These are phyloP conservation scores for Rhinella marina DNA, from an alignment of 2,797 vertebrate genomes.

Conservation along the genomic window DNA sequence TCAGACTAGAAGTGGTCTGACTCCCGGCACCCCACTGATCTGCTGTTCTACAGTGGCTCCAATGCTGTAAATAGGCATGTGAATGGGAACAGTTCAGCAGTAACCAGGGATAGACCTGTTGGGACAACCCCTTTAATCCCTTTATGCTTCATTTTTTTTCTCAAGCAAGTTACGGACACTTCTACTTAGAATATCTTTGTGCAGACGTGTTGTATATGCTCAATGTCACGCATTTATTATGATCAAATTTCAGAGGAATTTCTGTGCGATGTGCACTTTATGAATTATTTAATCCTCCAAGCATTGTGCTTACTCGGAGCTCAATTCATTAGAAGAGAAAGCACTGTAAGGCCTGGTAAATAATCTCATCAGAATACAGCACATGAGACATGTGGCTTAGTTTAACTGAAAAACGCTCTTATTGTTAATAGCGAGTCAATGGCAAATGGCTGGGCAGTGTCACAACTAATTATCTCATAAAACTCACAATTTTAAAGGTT, in stretches of 20 bases:
- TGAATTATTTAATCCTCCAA: conserved; percentile 15
- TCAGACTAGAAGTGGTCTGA: too few species aligned
- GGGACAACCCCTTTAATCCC: too few species aligned
- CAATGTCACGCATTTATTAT: conserved; percentile 33
- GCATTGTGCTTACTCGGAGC: conserved; percentile 20
- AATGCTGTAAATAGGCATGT: too few species aligned
- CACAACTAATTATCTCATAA: background rate
- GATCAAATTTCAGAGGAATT: conserved; percentile 35
- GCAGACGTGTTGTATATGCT: background rate
- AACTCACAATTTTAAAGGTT: background rate
- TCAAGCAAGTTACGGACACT: background rate
- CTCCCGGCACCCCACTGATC: too few species aligned
- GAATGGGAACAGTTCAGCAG: too few species aligned
- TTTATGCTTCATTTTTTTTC: background rate
- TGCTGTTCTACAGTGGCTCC: too few species aligned
- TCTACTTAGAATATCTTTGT: background rate
- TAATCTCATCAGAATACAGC: background rate
- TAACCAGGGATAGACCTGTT: too few species aligned
- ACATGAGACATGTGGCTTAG: background rate
- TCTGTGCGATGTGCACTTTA: conserved; percentile 17
- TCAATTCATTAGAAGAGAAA: background rate
- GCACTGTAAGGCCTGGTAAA: background rate
- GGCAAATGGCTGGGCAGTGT: background rate
- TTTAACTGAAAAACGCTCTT: background rate
- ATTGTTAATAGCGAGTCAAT: background rate